phyloP scores from a whole-genome alignment of 2,888 invertebrate genomes.

The Ceriagrion tenellum region DNA sequence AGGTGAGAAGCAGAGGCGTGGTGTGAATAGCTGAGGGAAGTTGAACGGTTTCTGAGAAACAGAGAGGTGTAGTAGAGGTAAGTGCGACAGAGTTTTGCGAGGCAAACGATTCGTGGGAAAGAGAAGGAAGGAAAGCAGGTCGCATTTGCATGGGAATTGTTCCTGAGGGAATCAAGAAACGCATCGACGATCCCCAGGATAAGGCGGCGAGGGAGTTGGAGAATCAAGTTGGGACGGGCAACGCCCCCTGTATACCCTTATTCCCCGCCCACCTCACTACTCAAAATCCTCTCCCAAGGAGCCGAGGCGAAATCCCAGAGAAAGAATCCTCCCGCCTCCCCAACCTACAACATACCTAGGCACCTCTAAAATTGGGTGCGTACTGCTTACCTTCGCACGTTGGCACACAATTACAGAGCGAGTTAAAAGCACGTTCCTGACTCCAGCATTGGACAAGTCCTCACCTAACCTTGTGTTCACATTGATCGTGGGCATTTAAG shows the following conservation, averaged over 20 bases:
- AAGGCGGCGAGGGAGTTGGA: background rate
- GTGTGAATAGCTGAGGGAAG: background rate
- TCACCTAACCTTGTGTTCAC: background rate
- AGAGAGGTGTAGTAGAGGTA: background rate
- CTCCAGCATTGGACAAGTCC: background rate
- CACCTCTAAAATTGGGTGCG: background rate
- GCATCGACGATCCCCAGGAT: background rate
- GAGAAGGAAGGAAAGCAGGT: background rate
- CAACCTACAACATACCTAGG: background rate
- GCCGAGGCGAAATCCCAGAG: background rate
- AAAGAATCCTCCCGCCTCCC: background rate
- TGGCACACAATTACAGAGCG: background rate
- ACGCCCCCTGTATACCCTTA: too few relatives aligned
- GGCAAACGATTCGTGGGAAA: background rate
- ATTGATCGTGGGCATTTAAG: too few relatives aligned
- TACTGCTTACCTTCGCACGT: background rate
- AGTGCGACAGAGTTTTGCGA: background rate
- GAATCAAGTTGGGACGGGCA: too few relatives aligned
- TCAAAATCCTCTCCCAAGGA: background rate
- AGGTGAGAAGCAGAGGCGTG: background rate
- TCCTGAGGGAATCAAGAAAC: constrained; percentile 28
- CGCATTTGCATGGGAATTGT: constrained; percentile 30
- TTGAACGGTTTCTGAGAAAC: background rate
- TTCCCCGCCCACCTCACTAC: background rate
- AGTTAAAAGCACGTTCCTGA: background rate